Percentiles rank a stretch among this genome's conserved stretches.
phyloP scores from a whole-genome alignment of 2,797 vertebrate genomes.

The Poecilia wingei region DNA sequence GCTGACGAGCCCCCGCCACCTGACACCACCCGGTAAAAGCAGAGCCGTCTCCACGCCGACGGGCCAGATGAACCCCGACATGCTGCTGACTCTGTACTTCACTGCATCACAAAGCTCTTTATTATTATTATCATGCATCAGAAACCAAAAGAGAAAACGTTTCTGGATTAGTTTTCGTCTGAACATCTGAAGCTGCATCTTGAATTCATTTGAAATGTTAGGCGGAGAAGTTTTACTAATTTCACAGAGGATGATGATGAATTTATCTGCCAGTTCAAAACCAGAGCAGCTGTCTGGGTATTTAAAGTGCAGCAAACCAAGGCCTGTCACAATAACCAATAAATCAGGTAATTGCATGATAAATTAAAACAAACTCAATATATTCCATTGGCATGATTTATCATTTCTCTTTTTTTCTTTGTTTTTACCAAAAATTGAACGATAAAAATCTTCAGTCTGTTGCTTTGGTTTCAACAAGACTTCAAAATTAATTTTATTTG shows the following conservation, averaged over 20 bases:
- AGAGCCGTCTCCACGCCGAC: constrained; percentile 1
- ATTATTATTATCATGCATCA: constrained; percentile 9
- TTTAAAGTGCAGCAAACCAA: not conserved
- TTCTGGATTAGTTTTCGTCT: constrained; percentile 1
- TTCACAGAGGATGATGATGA: constrained; percentile 30
- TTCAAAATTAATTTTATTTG: too few species aligned
- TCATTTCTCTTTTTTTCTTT: too few species aligned
- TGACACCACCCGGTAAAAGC: constrained; percentile 25
- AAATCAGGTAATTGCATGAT: too few species aligned
- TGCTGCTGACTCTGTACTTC: constrained; percentile 25
- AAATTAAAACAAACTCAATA: too few species aligned
- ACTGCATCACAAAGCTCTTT: constrained; percentile 7
- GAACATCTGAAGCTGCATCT: constrained; percentile 26
- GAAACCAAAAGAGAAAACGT: constrained; percentile 1
- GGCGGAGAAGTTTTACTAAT: constrained; percentile 24
- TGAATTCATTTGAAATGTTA: constrained; percentile 33
- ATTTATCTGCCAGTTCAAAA: constrained; percentile 13
- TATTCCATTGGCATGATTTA: too few species aligned
- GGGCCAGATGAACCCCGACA: constrained; percentile 21
- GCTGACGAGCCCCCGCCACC: constrained; percentile 27
- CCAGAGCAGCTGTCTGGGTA: constrained; percentile 4
- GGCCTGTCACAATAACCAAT: too few species aligned
- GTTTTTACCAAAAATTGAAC: too few species aligned
- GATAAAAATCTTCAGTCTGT: too few species aligned
- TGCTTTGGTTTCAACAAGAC: too few species aligned